A percentile compares a stretch with the other conserved stretches of the same genome.
Conservation (phyloP, 2,113 vertebrate genomes). For the Nettapus auritus region DNA sequence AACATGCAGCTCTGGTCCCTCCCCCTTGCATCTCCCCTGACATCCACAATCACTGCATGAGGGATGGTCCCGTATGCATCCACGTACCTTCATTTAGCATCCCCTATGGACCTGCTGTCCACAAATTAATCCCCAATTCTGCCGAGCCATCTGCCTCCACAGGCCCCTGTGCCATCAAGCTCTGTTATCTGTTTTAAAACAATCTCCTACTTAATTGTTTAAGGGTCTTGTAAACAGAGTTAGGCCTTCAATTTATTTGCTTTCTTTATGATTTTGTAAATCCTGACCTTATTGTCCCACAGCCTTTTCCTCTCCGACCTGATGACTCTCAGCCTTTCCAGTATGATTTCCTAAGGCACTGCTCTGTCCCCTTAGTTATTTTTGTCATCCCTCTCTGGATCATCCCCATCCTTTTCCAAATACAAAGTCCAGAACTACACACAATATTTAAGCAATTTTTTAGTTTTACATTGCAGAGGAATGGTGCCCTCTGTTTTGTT, state of each 20-base stretch:
- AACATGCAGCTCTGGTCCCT: neutral
- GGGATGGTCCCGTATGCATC: neutral
- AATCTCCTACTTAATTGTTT: neutral
- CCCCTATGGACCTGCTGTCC: neutral
- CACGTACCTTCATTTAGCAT: neutral
- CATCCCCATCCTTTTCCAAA: neutral
- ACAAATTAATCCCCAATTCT: neutral
- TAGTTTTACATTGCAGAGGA: neutral
- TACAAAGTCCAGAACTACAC: neutral
- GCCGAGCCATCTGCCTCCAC: neutral
- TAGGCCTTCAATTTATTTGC: neutral
- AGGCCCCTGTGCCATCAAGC: neutral
- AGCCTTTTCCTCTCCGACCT: neutral
- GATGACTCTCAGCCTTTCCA: neutral
- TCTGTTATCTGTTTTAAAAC: neutral
- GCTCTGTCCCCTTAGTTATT: neutral
- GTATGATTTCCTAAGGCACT: accelerated
- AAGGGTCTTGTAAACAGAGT: neutral
- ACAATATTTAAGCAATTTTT: neutral
- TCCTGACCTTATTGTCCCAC: neutral
- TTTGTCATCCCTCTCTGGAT: neutral
- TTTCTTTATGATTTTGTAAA: neutral
- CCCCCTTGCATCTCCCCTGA: neutral
- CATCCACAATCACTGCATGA: neutral
- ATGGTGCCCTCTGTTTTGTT: neutral